These are phyloP conservation scores for Hippasteria phrygiana DNA, from an alignment of 53 echinoderm and acorn worm genomes.

Conservation along the genomic window DNA sequence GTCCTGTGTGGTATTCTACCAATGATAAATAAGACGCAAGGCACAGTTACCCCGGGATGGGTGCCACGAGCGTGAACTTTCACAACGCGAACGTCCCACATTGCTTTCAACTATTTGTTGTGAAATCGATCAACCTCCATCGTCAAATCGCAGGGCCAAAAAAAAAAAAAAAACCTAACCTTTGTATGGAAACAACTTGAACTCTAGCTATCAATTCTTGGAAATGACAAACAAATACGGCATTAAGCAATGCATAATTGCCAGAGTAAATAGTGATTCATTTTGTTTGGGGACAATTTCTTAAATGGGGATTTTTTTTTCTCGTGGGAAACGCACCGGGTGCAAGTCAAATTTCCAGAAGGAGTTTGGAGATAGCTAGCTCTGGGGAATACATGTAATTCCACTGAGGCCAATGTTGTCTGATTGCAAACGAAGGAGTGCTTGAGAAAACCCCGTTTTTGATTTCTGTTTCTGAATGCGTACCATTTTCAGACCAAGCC, in stretches of 20 bases:
- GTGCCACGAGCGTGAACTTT: neutral
- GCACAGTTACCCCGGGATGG: neutral
- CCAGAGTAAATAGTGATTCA: constrained; percentile 4
- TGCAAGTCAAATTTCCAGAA: too few species aligned
- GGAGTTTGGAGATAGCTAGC: too few species aligned
- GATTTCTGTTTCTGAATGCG: too few species aligned
- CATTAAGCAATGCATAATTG: constrained; percentile 29
- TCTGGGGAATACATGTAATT: too few species aligned
- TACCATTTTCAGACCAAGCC: too few species aligned
- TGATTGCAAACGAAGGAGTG: too few species aligned
- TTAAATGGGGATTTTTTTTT: neutral
- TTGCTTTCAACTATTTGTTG: constrained; percentile 41
- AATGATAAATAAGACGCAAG: constrained; percentile 38
- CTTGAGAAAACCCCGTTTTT: too few species aligned
- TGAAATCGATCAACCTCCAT: constrained; percentile 54
- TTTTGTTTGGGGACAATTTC: constrained; percentile 5
- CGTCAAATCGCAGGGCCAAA: neutral
- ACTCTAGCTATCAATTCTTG: constrained; percentile 37
- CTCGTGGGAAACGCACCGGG: too few species aligned
- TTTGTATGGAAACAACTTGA: constrained; percentile 10
- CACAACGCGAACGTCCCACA: neutral
- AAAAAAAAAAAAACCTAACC: neutral
- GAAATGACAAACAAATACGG: constrained; percentile 54
- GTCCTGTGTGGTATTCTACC: constrained; percentile 4
- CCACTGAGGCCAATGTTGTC: too few species aligned